Evolutionary conservation across 2,113 vertebrate genomes (phyloP).

Genomic region (Chamaetylas fuelleborni): DNA sequence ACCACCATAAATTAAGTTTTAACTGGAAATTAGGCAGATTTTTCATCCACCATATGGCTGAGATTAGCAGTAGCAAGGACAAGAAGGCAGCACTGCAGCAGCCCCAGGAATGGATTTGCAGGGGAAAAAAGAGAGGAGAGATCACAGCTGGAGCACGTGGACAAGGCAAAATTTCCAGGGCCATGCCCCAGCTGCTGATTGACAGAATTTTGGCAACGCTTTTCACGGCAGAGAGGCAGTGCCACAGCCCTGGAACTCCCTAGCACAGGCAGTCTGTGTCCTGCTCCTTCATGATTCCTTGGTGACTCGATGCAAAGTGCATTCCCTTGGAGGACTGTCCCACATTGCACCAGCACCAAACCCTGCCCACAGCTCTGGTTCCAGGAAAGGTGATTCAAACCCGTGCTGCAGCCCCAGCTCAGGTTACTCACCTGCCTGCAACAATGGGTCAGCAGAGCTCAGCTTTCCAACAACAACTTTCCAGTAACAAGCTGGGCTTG

Average conservation of each 20-base stretch:
- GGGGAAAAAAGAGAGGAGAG: not conserved
- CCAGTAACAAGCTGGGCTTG: not conserved
- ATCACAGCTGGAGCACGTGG: not conserved
- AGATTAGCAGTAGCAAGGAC: not conserved
- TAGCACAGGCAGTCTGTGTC: not conserved
- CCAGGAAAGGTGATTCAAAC: constrained; percentile 8
- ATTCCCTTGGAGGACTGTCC: not conserved
- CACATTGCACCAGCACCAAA: not conserved
- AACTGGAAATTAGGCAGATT: not conserved
- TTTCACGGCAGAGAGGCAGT: not conserved
- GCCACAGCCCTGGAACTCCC: not conserved
- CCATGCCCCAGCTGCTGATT: not conserved
- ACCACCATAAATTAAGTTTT: not conserved
- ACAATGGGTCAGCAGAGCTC: not conserved
- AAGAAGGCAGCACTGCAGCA: not conserved
- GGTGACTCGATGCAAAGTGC: not conserved
- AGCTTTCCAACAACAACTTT: not conserved
- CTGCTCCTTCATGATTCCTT: fast-evolving
- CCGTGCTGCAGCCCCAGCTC: not conserved
- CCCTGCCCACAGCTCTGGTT: not conserved
- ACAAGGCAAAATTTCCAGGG: not conserved
- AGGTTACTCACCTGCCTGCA: not conserved
- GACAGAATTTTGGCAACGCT: not conserved
- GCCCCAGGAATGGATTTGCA: not conserved
- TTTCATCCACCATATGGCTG: not conserved